Base-by-base conservation (phyloP, 2,113 vertebrate genomes). In the Mirounga angustirostris region DNA sequence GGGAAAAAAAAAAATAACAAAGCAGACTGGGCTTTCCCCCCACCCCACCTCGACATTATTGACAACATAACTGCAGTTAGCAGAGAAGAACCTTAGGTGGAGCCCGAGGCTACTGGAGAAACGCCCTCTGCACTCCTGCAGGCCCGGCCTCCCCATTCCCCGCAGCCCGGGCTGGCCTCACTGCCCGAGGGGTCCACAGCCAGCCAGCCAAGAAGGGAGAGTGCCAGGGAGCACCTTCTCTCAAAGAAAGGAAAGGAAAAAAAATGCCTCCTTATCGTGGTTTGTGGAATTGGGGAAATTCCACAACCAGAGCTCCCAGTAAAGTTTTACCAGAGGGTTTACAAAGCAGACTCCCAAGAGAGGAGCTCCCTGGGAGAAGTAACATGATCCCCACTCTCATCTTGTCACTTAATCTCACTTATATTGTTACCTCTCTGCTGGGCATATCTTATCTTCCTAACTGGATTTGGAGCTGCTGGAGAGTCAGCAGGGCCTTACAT, bases 71-170 rank as follows among this genome's bases (percentile, higher is more conserved):
- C 24, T 95, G 92, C 91, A 81, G 82, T 94, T 89, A 94, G 54
- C 67, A 86, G 74, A 87, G 50, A 50, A 50, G 86, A 83, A 89
- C 97, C 63, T 95, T 96, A 98, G 90, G 84, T 84, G 94, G 95
- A 96, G 96, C 96, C 87, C 95, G 50, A 95, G 83, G 83, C 82
- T 93, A 5, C 86, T 22, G 52, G 36, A 95, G 67, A 33, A 78
- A 80, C 30, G 5, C 22, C 26, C 46, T 19, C 9, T 0, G 5
- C 21, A 1, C 14, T 56, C 8, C 13, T 30, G 9, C 58, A 19
- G 36, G n/a, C 36, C 15, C 2, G 12, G 13, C 65, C 11, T 7
- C 22, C 19, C 0, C 1, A 8, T 56, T 21, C 19, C 58, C 56
- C 8, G 7, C 1, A 52, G 78, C 18, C 36, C 36, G n/a, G 46